Conservation (phyloP, 2,797 vertebrate species). For the Enteromius afrohamiltoni region DNA sequence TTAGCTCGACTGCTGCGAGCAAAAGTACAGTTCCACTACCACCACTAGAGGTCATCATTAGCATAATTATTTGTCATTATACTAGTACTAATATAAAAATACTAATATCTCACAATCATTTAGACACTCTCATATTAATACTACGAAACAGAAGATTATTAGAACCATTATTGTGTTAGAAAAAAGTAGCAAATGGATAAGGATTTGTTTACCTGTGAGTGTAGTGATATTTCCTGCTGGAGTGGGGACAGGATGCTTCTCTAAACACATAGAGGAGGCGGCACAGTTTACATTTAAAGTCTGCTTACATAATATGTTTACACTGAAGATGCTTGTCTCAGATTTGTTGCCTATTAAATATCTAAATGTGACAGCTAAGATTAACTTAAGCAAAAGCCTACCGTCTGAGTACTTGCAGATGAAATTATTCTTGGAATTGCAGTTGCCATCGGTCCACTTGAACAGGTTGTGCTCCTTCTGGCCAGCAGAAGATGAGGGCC, state of each 20-base stretch:
- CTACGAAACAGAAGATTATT: neutral
- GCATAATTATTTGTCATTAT: neutral
- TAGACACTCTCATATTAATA: neutral
- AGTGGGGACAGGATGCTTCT: slow-evolving; percentile 67
- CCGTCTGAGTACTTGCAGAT: slow-evolving; percentile 94
- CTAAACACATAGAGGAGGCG: slow-evolving; percentile 64
- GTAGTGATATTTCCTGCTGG: slow-evolving; percentile 59
- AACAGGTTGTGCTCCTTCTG: slow-evolving; percentile 84
- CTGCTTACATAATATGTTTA: slow-evolving; percentile 24
- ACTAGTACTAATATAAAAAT: neutral
- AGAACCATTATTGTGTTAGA: neutral
- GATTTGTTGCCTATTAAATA: slow-evolving; percentile 5
- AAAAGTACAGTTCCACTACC: neutral
- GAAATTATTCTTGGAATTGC: slow-evolving; percentile 94
- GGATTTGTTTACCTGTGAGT: slow-evolving; percentile 69
- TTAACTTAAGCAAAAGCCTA: slow-evolving; percentile 63
- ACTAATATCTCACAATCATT: neutral
- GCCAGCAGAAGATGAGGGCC: slow-evolving; percentile 79
- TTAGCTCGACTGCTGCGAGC: neutral
- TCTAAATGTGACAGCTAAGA: neutral
- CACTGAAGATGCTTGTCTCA: neutral
- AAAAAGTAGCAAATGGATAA: neutral
- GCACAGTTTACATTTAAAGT: slow-evolving; percentile 1
- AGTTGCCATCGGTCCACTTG: slow-evolving; percentile 92
- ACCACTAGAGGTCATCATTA: slow-evolving; percentile 49